These are phyloP conservation scores for Zygothrica quintamaculata DNA, from an alignment of 2,888 invertebrate species.

Conservation along the genomic window DNA sequence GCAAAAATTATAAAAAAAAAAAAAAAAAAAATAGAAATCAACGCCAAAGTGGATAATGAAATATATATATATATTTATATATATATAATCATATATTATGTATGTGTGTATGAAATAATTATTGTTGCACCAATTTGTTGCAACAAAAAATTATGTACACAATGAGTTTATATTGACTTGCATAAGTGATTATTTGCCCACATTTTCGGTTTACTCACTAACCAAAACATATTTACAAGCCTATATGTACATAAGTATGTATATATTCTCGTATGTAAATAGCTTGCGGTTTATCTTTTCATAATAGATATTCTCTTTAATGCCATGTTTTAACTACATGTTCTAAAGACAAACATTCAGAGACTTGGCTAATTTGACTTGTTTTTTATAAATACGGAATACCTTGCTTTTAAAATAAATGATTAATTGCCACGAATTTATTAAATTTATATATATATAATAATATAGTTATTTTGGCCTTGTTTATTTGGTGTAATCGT, in stretches of 20 bases:
- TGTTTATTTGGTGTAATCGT: too few relatives aligned
- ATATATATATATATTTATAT: too few relatives aligned
- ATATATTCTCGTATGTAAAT: constrained; percentile 10
- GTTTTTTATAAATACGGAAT: too few relatives aligned
- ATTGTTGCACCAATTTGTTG: constrained; percentile 2
- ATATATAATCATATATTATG: too few relatives aligned
- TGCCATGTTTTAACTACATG: constrained; percentile 1
- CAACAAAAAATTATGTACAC: constrained; percentile 1
- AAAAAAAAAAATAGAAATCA: constrained; percentile 45
- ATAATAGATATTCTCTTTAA: constrained; percentile 1
- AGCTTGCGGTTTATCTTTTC: constrained; percentile 15
- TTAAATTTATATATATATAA: too few relatives aligned
- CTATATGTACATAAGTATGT: constrained; percentile 6
- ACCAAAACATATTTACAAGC: constrained; percentile 3
- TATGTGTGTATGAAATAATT: constrained; percentile 7
- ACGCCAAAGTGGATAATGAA: constrained; percentile 49
- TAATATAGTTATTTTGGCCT: too few relatives aligned
- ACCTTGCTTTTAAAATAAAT: too few relatives aligned
- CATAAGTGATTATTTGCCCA: constrained; percentile 8
- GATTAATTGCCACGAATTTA: too few relatives aligned
- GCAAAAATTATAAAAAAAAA: constrained; percentile 45
- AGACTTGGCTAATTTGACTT: constrained; percentile 21
- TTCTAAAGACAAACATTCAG: constrained; percentile 31
- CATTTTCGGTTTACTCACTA: constrained; percentile 14
- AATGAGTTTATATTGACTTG: constrained; percentile 7